Evolutionary conservation across 1,140 invertebrate genomes (phyloP).

Genomic region (Anastrepha obliqua): DNA sequence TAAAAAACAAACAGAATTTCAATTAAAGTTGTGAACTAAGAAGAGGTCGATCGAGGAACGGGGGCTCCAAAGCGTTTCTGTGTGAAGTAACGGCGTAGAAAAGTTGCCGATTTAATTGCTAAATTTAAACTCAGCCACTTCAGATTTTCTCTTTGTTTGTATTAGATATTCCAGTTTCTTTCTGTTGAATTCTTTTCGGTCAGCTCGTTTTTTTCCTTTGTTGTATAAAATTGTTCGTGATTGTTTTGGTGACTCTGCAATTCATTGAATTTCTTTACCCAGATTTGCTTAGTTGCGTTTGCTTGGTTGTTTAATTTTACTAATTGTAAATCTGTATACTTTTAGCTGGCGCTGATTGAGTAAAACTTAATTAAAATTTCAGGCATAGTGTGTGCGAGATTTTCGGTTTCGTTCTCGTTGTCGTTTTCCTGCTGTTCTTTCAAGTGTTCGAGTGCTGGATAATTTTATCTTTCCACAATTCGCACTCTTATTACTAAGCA

Average conservation of each 20-base stretch:
- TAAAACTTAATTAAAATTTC: slow-evolving; percentile 35
- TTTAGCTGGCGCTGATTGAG: slow-evolving; percentile 34
- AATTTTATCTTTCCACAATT: too few relatives aligned
- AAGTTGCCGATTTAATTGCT: slow-evolving; percentile 18
- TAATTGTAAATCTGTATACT: neutral
- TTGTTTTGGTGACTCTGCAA: slow-evolving; percentile 19
- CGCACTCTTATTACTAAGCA: neutral
- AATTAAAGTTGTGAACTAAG: neutral
- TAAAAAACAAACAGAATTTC: neutral
- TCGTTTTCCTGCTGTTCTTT: too few relatives aligned
- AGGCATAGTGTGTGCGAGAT: slow-evolving; percentile 24
- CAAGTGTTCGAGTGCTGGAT: too few relatives aligned
- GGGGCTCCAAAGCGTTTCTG: neutral
- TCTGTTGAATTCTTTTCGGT: neutral
- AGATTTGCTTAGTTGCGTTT: slow-evolving; percentile 3
- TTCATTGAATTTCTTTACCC: slow-evolving; percentile 1
- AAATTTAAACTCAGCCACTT: slow-evolving; percentile 10
- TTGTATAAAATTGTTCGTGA: neutral
- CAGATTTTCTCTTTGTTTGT: neutral
- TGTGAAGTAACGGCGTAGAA: neutral
- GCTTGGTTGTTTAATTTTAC: neutral
- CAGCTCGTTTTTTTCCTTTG: neutral
- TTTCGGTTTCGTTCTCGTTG: neutral
- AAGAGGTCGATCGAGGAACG: neutral
- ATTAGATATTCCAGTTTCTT: neutral